Evolutionary conservation across 2,113 vertebrate genomes (phyloP), one percentile per base, ranked within the genome.

Genomic region (Colinus virginianus): DNA sequence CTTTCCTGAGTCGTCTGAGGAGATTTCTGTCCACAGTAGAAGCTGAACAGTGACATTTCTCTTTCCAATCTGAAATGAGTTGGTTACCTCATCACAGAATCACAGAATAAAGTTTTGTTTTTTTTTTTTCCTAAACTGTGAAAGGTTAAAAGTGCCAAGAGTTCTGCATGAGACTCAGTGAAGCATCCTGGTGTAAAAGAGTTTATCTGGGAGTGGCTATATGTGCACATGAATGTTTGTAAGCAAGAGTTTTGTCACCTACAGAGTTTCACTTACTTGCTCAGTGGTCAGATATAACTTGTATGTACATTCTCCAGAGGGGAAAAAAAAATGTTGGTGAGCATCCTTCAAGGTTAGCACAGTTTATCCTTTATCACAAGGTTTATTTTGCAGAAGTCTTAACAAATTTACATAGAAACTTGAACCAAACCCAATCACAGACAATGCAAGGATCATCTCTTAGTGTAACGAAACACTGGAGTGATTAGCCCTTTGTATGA

Each of bases 401-500:
- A 62, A 25, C 45, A 21, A 13, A 74, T 28, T 32, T 56, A 23
- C 62, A 21, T 16, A 79, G 34, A 69, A 16, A 80, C 61, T 11
- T 30, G 38, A 77, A 89, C 49, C 55, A 42, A 85, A 83, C 85
- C 26, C 76, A 48, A 40, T 88, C 56, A 34, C 43, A 58, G 26
- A 9, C 38, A 67, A 28, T 53, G 74, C 48, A 87, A 66, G 32
- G 48, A 64, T 82, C 91, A 21, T 70, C 32, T 62, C 32, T 89
- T 40, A 77, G 62, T 30, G 36, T 34, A 92, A 38, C 23, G 40
- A 63, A 25, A 84, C 90, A 36, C 72, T 80, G 79, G 16, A 85
- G 87, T 83, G 82, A 61, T 91, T 91, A 80, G 71, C 10, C 89
- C 87, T 94, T 74, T 48, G 13, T 34, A 4, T 94, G 90, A 94